These are phyloP conservation scores for Diorhabda carinulata DNA, from an alignment of 1,140 invertebrate genomes.

Conservation along the genomic window DNA sequence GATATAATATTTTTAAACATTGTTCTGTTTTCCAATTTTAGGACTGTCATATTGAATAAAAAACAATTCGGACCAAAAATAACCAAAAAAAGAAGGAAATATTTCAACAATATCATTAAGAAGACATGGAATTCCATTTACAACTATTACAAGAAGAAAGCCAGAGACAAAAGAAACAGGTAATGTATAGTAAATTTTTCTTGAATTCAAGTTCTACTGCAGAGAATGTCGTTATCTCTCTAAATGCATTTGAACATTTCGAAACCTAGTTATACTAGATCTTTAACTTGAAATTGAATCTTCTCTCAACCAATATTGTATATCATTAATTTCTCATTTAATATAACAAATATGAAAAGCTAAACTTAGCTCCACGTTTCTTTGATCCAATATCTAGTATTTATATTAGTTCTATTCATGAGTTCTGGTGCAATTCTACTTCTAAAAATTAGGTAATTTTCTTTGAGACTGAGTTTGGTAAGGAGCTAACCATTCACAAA, in stretches of 20 bases:
- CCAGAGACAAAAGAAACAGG: slow-evolving; percentile 22
- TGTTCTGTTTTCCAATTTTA: slow-evolving; percentile 1
- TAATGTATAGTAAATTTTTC: slow-evolving; percentile 6
- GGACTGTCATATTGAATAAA: slow-evolving; percentile 25
- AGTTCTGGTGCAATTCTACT: no score
- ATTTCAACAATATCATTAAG: slow-evolving; percentile 27
- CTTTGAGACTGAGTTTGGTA: no score
- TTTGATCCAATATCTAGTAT: no score
- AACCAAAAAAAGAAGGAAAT: slow-evolving; percentile 14
- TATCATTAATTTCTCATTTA: no score
- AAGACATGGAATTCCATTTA: slow-evolving; percentile 36
- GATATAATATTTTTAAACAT: neutral
- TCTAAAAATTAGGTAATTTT: no score
- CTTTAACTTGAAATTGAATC: neutral
- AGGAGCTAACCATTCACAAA: no score
- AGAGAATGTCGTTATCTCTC: neutral
- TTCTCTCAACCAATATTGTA: neutral
- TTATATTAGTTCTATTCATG: no score
- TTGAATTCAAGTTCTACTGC: neutral
- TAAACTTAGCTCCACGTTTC: no score
- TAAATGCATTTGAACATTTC: neutral
- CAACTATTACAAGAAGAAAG: slow-evolving; percentile 35
- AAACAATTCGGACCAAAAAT: slow-evolving; percentile 12
- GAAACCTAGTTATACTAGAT: neutral
- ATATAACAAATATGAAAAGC: no score